A percentile compares a stretch with the other conserved stretches of the same genome.
Conservation (phyloP, 2,888 invertebrate genomes). For the Drymonia ruficornis region DNA sequence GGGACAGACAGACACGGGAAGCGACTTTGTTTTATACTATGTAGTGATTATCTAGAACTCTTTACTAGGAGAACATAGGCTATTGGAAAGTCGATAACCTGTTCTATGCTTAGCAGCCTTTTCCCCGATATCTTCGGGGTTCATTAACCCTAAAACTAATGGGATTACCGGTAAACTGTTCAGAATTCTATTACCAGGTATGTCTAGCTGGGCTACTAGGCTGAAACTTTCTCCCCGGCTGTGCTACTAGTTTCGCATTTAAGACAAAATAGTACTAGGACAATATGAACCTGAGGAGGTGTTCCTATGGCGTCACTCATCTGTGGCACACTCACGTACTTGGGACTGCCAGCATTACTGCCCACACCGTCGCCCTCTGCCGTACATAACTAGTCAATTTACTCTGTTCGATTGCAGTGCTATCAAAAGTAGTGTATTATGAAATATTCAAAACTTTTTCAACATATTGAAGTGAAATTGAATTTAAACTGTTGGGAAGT, state of each 20-base stretch:
- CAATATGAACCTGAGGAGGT: constrained; percentile 55
- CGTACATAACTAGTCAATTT: constrained; percentile 26
- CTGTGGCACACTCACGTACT: constrained; percentile 67
- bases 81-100: no score
- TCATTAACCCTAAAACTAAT: no score
- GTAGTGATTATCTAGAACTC: no score
- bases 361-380: constrained; percentile 75
- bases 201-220: no score
- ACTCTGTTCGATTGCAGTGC: constrained; percentile 5
- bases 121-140: no score
- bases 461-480: no score
- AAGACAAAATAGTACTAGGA: neutral
- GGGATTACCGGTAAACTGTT: no score
- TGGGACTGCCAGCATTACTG: constrained; percentile 67
- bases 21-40: no score
- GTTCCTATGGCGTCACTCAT: constrained; percentile 67
- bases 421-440: constrained; percentile 2
- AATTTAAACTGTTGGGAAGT: neutral
- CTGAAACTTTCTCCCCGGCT: neutral
- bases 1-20: no score
- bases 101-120: no score
- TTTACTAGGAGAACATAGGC: no score
- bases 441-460: neutral
- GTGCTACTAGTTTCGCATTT: neutral
- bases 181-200: no score